Base-by-base conservation (phyloP, 92 coral and sea anemone species). In the Phenganax subtilis region DNA sequence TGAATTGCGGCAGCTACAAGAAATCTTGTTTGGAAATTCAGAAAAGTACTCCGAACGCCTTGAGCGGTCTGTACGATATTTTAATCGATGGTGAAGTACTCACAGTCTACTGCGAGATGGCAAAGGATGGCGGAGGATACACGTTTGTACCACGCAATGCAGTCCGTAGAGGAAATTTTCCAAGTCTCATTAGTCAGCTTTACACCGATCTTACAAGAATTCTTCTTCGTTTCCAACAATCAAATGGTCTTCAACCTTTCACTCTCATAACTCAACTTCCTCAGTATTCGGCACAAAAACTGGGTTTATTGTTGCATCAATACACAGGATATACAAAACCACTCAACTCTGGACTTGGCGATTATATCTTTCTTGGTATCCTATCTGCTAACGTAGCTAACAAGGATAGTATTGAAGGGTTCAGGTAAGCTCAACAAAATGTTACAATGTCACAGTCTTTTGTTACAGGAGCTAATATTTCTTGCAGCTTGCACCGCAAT, bases 21-120 rank as follows among this genome's bases (percentile, higher is more conserved):
- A 37, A 37, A 37, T 82, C 85, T 20, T 82, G 85, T 28, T 9
- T 30, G 44, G 47, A 54, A 10, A 82, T 82, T 68, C 71, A 82
- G 71, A 10, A 12, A 57, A 27, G 9, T 37, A 14, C 30, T 20
- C 85, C 85, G 10, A 30, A 12, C 6, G 77, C 85, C 0, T 76
- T 75, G 51, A 88, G 84, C 72, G 90, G 90, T 10, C 80, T 88
- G 10, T 88, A 88, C 54, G 75, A 25, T 15, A 85, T 88, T 16
- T 3, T 9, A 14, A 12, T 65, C 37, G 20, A n/a, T 15, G 28
- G 16, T 30, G 28, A 15, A 0, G 56, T 73, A 11, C 6, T 66
- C 31, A 82, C 76, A 14, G 90, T 88, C 3, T 88, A 86, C 52
- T 88, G 91, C 28, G 91, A 88, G 17, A 82, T 82, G 77, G 87